phyloP scores from a whole-genome alignment of 1,140 invertebrate species.

The Philopotamus ludificatus region DNA sequence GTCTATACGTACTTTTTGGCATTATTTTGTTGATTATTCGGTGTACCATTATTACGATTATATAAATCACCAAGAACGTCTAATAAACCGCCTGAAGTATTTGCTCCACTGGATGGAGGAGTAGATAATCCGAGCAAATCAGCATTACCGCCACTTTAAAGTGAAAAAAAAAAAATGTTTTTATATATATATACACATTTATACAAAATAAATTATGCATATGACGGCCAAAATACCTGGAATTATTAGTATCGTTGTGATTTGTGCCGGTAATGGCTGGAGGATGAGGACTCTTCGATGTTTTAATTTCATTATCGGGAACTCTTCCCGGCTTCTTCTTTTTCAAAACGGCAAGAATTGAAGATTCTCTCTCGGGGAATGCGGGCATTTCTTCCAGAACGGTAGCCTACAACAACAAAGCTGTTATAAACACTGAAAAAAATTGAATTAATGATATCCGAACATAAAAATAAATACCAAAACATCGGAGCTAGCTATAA shows the following conservation, averaged over 20 bases:
- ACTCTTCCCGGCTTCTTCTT: slow-evolving; percentile 95
- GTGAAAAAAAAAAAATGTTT: background rate
- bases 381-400: slow-evolving; percentile 99
- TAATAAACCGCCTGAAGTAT: slow-evolving; percentile 70
- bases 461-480: slow-evolving; percentile 62
- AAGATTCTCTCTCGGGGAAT: slow-evolving; percentile 98
- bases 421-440: too few relatives aligned
- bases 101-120: slow-evolving; percentile 68
- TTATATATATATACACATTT: background rate
- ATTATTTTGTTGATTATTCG: slow-evolving; percentile 70
- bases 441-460: too few relatives aligned
- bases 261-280: slow-evolving; percentile 54
- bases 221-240: slow-evolving; percentile 48
- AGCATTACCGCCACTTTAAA: slow-evolving; percentile 63
- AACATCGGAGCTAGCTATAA: slow-evolving; percentile 95
- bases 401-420: slow-evolving; percentile 87
- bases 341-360: slow-evolving; percentile 95
- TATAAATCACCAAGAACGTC: slow-evolving; percentile 90
- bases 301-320: slow-evolving; percentile 79
- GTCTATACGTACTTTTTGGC: slow-evolving; percentile 77
- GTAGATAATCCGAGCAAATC: slow-evolving; percentile 85
- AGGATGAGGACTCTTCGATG: slow-evolving; percentile 76
- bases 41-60: slow-evolving; percentile 63
- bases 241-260: slow-evolving; percentile 60
- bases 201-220: slow-evolving; percentile 9